A percentile compares a stretch with the other conserved stretches of the same genome.
Conservation (phyloP, 2,113 vertebrate genomes). For the Plectropomus leopardus region DNA sequence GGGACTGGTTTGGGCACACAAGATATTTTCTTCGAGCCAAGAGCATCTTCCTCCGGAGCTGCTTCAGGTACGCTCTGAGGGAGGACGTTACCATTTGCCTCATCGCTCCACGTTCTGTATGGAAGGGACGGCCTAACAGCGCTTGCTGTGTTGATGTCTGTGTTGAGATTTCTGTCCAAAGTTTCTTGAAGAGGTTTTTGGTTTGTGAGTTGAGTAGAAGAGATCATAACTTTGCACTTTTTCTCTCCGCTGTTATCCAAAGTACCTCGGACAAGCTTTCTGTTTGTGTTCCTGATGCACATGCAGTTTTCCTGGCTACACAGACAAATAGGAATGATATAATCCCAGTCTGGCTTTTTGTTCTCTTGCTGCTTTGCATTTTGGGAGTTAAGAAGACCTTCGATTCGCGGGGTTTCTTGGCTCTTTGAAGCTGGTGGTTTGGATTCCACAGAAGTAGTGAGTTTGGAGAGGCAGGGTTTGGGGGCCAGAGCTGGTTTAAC, state of each 20-base stretch:
- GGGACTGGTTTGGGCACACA: conserved; percentile 76
- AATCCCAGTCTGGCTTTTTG: conserved; percentile 81
- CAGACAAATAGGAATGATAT: conserved; percentile 87
- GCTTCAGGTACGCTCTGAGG: conserved; percentile 12
- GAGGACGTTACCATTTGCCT: conserved; percentile 29
- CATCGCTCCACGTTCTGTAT: conserved; percentile 43
- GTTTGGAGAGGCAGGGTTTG: conserved; percentile 89
- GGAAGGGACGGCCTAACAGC: conserved; percentile 6
- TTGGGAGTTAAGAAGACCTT: conserved; percentile 82
- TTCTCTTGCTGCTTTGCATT: conserved; percentile 79
- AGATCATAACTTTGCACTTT: conserved; percentile 4
- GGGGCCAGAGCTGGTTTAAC: conserved; percentile 91
- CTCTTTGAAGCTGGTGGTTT: conserved; percentile 69
- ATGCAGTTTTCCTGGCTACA: conserved; percentile 84
- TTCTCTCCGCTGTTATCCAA: conserved; percentile 22
- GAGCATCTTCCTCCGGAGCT: conserved; percentile 34
- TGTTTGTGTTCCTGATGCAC: conserved; percentile 74
- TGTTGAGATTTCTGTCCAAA: conserved; percentile 27
- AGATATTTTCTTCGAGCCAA: conserved; percentile 71
- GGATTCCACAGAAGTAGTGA: conserved; percentile 66
- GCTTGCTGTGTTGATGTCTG: neutral
- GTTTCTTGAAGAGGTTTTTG: conserved; percentile 35
- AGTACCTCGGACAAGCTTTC: neutral
- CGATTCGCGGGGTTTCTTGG: conserved; percentile 65
- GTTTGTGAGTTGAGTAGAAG: neutral